A percentile compares a stretch with the other conserved stretches of the same genome.
Conservation (phyloP, 2,888 invertebrate species). For the Sussaba pulchella region DNA sequence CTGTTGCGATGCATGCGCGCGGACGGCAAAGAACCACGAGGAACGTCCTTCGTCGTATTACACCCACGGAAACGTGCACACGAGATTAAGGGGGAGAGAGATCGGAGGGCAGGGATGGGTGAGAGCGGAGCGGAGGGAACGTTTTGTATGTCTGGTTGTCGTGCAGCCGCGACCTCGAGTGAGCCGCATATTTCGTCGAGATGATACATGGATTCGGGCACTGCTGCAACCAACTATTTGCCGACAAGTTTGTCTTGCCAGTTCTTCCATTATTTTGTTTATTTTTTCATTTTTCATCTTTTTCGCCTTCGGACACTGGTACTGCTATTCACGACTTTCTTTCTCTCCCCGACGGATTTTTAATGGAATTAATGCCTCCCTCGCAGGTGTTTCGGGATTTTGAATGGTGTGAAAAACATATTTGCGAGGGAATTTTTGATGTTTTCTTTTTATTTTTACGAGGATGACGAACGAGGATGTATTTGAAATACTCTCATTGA, state of each 20-base stretch:
- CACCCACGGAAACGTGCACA: conserved; percentile 16
- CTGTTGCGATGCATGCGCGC: neutral
- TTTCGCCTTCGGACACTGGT: neutral
- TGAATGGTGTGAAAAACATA: neutral
- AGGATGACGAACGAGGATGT: too few relatives aligned
- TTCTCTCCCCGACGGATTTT: neutral
- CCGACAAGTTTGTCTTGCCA: conserved; percentile 71
- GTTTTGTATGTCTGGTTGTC: conserved; percentile 32
- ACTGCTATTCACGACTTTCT: neutral
- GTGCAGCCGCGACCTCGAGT: conserved; percentile 21
- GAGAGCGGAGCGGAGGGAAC: too few relatives aligned
- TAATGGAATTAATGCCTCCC: neutral
- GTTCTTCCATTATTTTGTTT: neutral
- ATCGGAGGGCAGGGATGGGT: too few relatives aligned
- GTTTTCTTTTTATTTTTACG: too few relatives aligned
- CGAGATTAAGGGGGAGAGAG: conserved; percentile 22
- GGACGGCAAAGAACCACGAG: neutral
- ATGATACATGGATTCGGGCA: conserved; percentile 74
- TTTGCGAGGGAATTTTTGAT: too few relatives aligned
- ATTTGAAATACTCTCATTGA: too few relatives aligned
- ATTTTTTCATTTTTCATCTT: neutral
- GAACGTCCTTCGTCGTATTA: conserved; percentile 31
- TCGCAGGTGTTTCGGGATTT: neutral
- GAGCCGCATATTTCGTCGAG: conserved; percentile 68
- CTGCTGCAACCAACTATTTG: conserved; percentile 74